Evolutionary conservation across 1,140 invertebrate genomes (phyloP).

Genomic region (Arion vulgaris): DNA sequence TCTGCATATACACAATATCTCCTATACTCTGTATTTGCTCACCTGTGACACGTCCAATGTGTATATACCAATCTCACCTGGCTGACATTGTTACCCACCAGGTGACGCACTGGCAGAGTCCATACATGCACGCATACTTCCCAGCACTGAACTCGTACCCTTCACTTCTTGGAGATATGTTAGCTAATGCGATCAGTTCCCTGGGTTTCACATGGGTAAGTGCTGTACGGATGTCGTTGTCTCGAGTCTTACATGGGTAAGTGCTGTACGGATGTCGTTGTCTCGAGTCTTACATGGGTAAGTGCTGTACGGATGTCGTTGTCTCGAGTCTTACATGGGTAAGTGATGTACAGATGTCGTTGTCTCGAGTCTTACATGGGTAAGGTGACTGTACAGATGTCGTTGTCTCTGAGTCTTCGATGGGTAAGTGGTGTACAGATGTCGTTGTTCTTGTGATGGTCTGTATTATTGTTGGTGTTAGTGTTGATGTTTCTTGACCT

Average conservation of each 20-base stretch:
- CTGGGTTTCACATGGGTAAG: conserved; percentile 75
- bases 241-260: conserved; percentile 75
- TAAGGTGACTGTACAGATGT: no score
- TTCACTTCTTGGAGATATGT: conserved; percentile 74
- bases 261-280: no score
- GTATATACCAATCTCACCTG: no score
- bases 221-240: no score
- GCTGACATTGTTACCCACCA: conserved; percentile 61
- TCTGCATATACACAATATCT: no score
- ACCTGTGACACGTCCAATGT: no score
- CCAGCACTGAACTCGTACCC: conserved; percentile 74
- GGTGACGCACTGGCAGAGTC: conserved; percentile 92
- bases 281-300: conserved; percentile 75
- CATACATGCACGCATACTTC: conserved; percentile 76
- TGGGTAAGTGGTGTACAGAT: not conserved
- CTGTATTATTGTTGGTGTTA: not conserved
- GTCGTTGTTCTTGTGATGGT: not conserved
- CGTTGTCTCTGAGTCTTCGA: not conserved
- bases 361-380: not conserved
- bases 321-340: conserved; percentile 75
- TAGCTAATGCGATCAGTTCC: conserved; percentile 74
- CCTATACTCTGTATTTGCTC: no score
- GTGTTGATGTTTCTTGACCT: no score
- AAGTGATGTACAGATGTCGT: no score
- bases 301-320: no score